Evolutionary conservation across 2,113 vertebrate genomes (phyloP).

Genomic region (Gallinago paraguaiae): DNA sequence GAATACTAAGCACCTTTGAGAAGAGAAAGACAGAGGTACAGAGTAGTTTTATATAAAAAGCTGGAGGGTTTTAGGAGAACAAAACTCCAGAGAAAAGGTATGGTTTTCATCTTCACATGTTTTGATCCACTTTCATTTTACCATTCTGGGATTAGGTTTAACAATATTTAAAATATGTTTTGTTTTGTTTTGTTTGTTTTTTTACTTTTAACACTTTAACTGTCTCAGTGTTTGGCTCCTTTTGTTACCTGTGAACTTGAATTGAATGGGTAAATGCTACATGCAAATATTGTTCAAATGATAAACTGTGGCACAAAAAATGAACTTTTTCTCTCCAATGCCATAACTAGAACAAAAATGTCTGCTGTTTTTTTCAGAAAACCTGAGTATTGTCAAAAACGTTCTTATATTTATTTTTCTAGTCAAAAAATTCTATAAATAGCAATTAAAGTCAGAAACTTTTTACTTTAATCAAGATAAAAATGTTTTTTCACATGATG

Average conservation of each 20-base stretch:
- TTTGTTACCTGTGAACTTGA: background rate
- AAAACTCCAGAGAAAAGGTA: background rate
- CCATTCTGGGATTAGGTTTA: background rate
- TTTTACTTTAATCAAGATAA: background rate
- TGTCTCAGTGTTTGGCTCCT: accelerated
- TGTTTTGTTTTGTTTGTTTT: background rate
- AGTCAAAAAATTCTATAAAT: background rate
- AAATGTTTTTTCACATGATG: background rate
- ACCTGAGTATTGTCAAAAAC: background rate
- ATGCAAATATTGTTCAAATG: accelerated
- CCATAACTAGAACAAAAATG: background rate
- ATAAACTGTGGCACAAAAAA: background rate
- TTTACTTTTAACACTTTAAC: background rate
- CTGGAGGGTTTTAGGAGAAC: background rate
- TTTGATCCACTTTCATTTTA: background rate
- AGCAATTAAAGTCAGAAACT: background rate
- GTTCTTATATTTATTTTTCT: background rate
- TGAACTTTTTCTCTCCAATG: background rate
- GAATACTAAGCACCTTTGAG: background rate
- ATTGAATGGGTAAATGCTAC: background rate
- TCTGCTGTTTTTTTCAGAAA: background rate
- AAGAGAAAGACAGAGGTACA: background rate
- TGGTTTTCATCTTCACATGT: background rate
- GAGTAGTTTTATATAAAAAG: background rate
- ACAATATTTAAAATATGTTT: background rate